phyloP scores from a whole-genome alignment of 2,113 vertebrate genomes.

The Motacilla tschutschensis region DNA sequence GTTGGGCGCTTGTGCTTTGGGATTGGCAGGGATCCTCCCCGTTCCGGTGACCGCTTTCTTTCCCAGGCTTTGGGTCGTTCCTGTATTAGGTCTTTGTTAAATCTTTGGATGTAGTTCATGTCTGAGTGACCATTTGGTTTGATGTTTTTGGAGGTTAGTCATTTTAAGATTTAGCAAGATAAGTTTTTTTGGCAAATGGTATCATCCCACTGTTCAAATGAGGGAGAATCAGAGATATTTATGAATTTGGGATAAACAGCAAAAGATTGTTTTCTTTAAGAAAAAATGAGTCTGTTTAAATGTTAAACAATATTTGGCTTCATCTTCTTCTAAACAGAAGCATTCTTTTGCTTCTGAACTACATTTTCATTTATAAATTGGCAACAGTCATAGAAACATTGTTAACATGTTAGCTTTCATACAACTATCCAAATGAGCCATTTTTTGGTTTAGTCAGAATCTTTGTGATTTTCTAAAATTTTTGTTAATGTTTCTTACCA shows the following conservation, averaged over 20 bases:
- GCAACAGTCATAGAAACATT: not conserved
- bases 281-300: not conserved
- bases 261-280: not conserved
- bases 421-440: not conserved
- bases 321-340: constrained; percentile 11
- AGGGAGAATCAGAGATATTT: not conserved
- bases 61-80: not conserved
- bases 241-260: not conserved
- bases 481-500: not conserved
- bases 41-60: rapidly evolving
- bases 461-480: not conserved
- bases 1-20: not conserved
- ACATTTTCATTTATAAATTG: not conserved
- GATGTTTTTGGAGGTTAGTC: not conserved
- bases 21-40: not conserved
- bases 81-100: not conserved
- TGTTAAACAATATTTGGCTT: not conserved
- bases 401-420: not conserved
- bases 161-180: not conserved
- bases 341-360: constrained; percentile 6
- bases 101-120: not conserved
- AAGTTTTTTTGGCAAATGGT: not conserved
- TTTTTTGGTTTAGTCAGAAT: not conserved
- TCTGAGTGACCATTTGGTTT: not conserved
- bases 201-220: not conserved